These are phyloP conservation scores for Meganola albula DNA, from an alignment of 2,888 invertebrate species.

Conservation along the genomic window DNA sequence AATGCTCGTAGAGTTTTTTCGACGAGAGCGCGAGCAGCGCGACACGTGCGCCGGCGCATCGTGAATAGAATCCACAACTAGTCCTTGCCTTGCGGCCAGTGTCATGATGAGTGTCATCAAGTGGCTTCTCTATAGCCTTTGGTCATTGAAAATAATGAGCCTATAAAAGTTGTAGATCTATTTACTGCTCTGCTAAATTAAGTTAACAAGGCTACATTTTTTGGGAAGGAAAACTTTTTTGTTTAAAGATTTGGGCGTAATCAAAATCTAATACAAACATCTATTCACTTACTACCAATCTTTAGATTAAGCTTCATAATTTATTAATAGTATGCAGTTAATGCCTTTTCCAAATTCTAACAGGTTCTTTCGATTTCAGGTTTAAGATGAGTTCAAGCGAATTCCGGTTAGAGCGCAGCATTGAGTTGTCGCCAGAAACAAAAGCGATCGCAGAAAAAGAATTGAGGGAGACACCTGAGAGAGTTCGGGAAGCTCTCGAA, in stretches of 20 bases:
- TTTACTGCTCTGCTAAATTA: constrained; percentile 20
- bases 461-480: constrained; percentile 84
- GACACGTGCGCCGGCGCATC: constrained; percentile 32
- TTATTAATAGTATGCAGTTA: too few species aligned
- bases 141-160: constrained; percentile 23
- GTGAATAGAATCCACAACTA: constrained; percentile 43
- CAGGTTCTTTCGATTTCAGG: constrained; percentile 30
- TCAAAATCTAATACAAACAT: too few species aligned
- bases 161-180: constrained; percentile 1
- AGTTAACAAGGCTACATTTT: too few species aligned
- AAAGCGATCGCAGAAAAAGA: constrained; percentile 79
- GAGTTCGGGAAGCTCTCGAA: constrained; percentile 77
- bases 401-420: constrained; percentile 78
- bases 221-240: too few species aligned
- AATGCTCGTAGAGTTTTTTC: constrained; percentile 32
- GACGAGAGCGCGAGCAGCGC: constrained; percentile 21
- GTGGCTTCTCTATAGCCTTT: constrained; percentile 18
- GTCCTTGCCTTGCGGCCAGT: constrained; percentile 47
- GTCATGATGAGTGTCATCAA: constrained; percentile 37
- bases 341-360: background rate
- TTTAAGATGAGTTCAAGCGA: constrained; percentile 57
- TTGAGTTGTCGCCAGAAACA: constrained; percentile 78
- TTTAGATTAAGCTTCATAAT: too few species aligned
- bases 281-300: too few species aligned
- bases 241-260: too few species aligned